Percentiles rank a stretch among this genome's conserved stretches.
Evolutionary conservation across 2,113 vertebrate genomes (phyloP).

Genomic region (Vulpes vulpes): DNA sequence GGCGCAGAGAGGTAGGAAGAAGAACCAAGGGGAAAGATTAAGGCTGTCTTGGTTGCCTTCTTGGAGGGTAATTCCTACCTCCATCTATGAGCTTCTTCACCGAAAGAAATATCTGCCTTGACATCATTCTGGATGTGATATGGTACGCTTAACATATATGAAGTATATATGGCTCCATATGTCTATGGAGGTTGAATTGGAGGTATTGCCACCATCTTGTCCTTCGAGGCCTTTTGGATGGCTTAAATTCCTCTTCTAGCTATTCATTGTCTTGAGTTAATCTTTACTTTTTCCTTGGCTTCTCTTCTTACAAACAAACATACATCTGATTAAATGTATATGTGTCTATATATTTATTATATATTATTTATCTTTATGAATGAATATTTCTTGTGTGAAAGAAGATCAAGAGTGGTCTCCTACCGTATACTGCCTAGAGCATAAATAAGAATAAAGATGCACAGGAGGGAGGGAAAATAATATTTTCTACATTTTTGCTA

Average conservation of each 20-base stretch:
- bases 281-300: background rate
- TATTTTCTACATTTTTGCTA: background rate
- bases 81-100: background rate
- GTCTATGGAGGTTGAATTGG: background rate
- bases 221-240: background rate
- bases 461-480: background rate
- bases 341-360: background rate
- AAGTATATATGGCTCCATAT: too few species aligned
- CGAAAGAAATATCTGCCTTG: background rate
- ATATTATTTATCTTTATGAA: background rate
- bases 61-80: background rate
- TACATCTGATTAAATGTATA: background rate
- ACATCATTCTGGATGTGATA: background rate
- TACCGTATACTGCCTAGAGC: background rate
- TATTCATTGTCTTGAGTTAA: background rate
- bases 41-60: too few species aligned
- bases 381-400: background rate
- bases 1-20: background rate
- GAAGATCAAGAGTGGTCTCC: background rate
- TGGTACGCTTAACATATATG: background rate
- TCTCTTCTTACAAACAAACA: background rate
- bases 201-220: background rate
- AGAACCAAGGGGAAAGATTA: background rate
- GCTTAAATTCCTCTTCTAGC: background rate
- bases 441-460: background rate